Evolutionary conservation across 2,888 invertebrate genomes (phyloP).

Genomic region (Gastracanthus pulcherrimus): DNA sequence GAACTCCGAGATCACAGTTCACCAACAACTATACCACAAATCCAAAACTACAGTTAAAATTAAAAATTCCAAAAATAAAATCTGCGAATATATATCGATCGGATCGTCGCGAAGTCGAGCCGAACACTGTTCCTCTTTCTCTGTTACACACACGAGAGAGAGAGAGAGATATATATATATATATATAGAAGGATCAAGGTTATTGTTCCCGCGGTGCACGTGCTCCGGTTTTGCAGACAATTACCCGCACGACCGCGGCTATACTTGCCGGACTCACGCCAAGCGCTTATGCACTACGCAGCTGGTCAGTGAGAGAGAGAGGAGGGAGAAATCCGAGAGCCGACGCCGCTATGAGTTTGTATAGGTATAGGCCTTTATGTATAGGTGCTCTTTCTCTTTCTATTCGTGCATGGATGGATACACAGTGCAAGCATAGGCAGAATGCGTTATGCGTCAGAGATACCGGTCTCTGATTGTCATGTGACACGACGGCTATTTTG

Average conservation of each 20-base stretch:
- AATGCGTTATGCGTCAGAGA: not conserved
- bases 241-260: too few relatives aligned
- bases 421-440: not conserved
- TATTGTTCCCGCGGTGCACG: not conserved
- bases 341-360: not conserved
- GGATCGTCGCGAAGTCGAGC: not conserved
- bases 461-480: not conserved
- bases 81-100: not conserved
- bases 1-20: not conserved
- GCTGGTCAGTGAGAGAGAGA: too few relatives aligned
- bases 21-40: not conserved
- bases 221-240: not conserved
- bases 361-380: not conserved
- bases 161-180: too few relatives aligned
- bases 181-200: constrained; percentile 34
- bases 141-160: not conserved
- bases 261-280: too few relatives aligned
- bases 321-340: too few relatives aligned
- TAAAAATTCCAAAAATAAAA: not conserved
- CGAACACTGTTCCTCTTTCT: not conserved
- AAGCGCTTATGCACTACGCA: too few relatives aligned
- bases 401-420: not conserved
- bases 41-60: not conserved
- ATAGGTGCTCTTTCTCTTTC: not conserved
- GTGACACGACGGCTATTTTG: not conserved